Evolutionary conservation across 2,888 invertebrate species (phyloP), one percentile per base, ranked within the genome.

Genomic region (Euzophera pinguis): DNA sequence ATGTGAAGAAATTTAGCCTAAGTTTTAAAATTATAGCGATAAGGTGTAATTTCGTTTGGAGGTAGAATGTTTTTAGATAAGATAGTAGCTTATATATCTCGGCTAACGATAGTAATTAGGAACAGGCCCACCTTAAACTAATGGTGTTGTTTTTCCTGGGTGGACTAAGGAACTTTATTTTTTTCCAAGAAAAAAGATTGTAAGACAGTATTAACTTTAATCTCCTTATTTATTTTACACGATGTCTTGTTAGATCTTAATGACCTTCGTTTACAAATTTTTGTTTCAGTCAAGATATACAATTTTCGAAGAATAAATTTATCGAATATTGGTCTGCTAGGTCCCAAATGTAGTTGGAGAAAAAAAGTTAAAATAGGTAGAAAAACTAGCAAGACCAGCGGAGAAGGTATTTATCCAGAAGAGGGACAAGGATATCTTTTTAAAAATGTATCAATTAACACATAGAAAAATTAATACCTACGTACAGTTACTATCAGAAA

Each of bases 51-150:
- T 34, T 13, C 6, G 32, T 1, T 32, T 12, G 10, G 0, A 10
- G 12, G 9, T 45, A 34, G 13, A 7, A 32, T 32, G 13, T 45
- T 16, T 45, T 45, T 45, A 45, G 45, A 32, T 10, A 10, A 14
- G 14, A 16, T 32, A 32, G 29, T 14, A 13, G 29, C 29, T 45
- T 27, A 14, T 49, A 48, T 49, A 49, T 49, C 63, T 61, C 58
- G 54, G 60, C 64, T 74, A 76, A 76, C 73, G 76, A 71, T 63
- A 54, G 71, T 71, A 77, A 82, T 81, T 80, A 80, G 59, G 71
- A 56, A 45, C 64, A 62, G 61, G 62, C 67, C 62, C 72, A 74
- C 75, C 74, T 76, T 67, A 66, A 71, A 71, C 69, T 74, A 81
- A 82, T 78, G 78, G 71, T 60, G 62, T 68, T 81, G 80, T 80